Conservation (phyloP, 2,113 vertebrate species). For the Syngnathoides biaculeatus region DNA sequence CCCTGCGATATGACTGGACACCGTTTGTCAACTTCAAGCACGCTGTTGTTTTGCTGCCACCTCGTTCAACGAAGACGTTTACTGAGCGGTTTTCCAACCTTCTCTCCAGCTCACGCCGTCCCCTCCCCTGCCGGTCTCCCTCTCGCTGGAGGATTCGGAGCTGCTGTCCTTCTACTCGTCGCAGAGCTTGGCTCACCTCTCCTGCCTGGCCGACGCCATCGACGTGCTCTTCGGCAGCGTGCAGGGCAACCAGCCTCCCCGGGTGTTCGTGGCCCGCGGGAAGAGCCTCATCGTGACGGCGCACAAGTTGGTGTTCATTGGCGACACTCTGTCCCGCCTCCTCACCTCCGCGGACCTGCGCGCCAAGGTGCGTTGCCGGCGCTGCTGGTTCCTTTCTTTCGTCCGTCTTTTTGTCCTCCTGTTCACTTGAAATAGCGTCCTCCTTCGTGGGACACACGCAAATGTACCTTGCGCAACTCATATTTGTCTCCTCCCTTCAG, state of each 20-base stretch:
- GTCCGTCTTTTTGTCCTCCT: neutral
- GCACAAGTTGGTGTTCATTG: conserved; percentile 88
- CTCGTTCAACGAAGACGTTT: no score
- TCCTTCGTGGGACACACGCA: no score
- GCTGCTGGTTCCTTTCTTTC: neutral
- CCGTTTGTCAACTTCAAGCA: no score
- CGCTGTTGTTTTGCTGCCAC: no score
- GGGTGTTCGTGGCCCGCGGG: conserved; percentile 82
- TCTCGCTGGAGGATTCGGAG: conserved; percentile 80
- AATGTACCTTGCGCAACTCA: no score
- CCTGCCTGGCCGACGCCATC: conserved; percentile 79
- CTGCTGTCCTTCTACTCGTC: conserved; percentile 86
- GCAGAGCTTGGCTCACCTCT: conserved; percentile 82
- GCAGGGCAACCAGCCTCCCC: conserved; percentile 80
- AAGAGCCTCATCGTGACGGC: conserved; percentile 86
- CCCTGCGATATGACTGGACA: no score
- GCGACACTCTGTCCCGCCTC: conserved; percentile 84
- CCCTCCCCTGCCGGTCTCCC: conserved; percentile 63
- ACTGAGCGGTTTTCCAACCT: neutral
- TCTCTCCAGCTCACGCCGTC: conserved; percentile 62
- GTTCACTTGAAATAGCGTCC: no score
- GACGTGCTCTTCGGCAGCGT: conserved; percentile 80
- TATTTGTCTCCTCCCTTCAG: conserved; percentile 36
- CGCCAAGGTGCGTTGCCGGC: conserved; percentile 60
- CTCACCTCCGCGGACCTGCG: conserved; percentile 78